phyloP scores from a whole-genome alignment of 1,140 invertebrate genomes.

The Drosophila navojoa region DNA sequence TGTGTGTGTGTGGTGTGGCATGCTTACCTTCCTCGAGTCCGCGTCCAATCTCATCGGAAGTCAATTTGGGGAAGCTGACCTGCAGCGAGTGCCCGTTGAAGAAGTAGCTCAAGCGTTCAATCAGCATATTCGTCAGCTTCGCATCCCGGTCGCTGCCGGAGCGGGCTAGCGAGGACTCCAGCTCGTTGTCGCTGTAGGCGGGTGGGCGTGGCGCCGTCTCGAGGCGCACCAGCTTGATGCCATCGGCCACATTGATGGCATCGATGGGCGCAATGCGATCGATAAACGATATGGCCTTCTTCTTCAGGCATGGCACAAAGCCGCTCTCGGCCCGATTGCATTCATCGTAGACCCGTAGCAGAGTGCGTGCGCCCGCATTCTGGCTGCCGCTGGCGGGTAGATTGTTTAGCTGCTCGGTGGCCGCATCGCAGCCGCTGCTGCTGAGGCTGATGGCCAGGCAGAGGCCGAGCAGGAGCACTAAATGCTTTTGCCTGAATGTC shows the following conservation, averaged over 20 bases:
- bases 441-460: constrained; percentile 44
- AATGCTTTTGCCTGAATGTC: constrained; percentile 53
- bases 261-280: constrained; percentile 89
- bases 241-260: constrained; percentile 87
- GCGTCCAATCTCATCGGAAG: constrained; percentile 87
- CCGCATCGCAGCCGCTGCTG: constrained; percentile 40
- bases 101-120: constrained; percentile 88
- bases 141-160: constrained; percentile 87
- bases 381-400: constrained; percentile 38
- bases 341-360: constrained; percentile 87
- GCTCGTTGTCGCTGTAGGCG: constrained; percentile 86
- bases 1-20: constrained; percentile 30
- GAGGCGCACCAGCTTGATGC: constrained; percentile 87
- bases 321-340: constrained; percentile 86
- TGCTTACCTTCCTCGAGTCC: constrained; percentile 90
- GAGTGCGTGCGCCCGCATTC: constrained; percentile 85
- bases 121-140: constrained; percentile 88
- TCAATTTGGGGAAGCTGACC: constrained; percentile 89
- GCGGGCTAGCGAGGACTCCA: constrained; percentile 88
- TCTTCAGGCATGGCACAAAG: constrained; percentile 90
- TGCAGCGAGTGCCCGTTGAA: constrained; percentile 90
- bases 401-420: constrained; percentile 67
- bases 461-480: constrained; percentile 48
- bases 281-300: constrained; percentile 90
- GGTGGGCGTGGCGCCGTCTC: constrained; percentile 77